Conservation (phyloP, 1,140 invertebrate species). For the Hycleus phaleratus region DNA sequence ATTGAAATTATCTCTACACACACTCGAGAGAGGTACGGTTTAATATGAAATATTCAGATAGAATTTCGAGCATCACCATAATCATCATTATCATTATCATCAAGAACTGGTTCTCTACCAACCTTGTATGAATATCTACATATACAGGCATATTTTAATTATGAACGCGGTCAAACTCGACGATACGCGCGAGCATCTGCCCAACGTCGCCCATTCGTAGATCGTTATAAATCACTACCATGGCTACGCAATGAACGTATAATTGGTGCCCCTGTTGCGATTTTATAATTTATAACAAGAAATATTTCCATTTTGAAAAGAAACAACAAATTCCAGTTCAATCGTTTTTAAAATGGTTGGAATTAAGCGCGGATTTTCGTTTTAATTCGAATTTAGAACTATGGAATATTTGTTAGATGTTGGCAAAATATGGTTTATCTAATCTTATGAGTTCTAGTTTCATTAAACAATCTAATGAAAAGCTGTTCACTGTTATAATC, state of each 20-base stretch:
- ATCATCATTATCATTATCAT: slow-evolving; percentile 4
- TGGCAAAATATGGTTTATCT: no score
- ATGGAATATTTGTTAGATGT: no score
- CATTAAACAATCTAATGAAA: no score
- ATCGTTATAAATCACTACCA: slow-evolving; percentile 26
- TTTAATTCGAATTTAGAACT: no score
- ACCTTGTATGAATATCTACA: no score
- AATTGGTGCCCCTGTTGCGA: slow-evolving; percentile 30
- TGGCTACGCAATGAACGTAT: slow-evolving; percentile 27
- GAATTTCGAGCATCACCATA: neutral
- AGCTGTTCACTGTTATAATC: no score
- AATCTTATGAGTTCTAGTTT: no score
- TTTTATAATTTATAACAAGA: slow-evolving; percentile 25
- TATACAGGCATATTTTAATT: slow-evolving; percentile 8
- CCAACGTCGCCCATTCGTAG: slow-evolving; percentile 13
- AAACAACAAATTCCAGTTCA: no score
- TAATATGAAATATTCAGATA: neutral
- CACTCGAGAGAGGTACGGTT: neutral
- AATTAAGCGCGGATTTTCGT: no score
- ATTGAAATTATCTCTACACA: neutral
- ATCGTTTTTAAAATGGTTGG: no score
- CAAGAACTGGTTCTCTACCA: slow-evolving; percentile 8
- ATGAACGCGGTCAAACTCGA: slow-evolving; percentile 6
- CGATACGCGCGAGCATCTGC: slow-evolving; percentile 8
- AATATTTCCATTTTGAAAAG: no score